These are phyloP conservation scores for Paradoxurus hermaphroditus DNA, from an alignment of 2,113 vertebrate species.

Conservation along the genomic window DNA sequence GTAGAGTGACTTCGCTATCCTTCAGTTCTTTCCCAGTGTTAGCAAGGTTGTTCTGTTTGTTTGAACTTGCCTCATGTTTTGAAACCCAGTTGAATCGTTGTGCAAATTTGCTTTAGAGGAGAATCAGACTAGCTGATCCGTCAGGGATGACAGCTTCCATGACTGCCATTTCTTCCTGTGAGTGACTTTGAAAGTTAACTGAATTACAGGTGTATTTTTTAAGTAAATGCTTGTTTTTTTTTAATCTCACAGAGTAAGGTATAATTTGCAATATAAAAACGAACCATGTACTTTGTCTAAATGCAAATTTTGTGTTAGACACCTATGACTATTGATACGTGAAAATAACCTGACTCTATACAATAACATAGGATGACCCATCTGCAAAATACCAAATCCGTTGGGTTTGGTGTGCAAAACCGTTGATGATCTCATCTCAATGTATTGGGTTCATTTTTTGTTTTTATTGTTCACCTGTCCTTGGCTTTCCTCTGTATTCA, in stretches of 20 bases:
- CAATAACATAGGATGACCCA: neutral
- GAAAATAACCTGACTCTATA: neutral
- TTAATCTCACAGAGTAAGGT: neutral
- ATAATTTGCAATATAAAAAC: neutral
- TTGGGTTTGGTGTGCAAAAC: neutral
- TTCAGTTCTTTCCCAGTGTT: constrained; percentile 46
- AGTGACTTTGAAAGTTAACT: neutral
- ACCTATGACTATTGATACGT: neutral
- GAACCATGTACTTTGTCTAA: neutral
- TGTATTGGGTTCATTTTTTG: neutral
- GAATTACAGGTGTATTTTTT: neutral
- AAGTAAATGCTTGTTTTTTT: neutral
- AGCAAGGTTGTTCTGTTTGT: constrained; percentile 35
- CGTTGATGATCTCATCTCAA: neutral
- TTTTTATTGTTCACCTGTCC: neutral
- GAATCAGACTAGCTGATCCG: neutral
- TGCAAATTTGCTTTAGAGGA: neutral
- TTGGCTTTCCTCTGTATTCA: neutral
- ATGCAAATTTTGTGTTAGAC: neutral
- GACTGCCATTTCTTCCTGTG: fast-evolving
- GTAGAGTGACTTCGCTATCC: neutral
- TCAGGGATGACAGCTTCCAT: neutral
- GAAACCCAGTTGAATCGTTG: constrained; percentile 60
- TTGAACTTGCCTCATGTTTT: constrained; percentile 69
- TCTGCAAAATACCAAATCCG: neutral